Percentiles rank a stretch among this genome's conserved stretches.
Evolutionary conservation across 2,797 vertebrate species (phyloP).

Genomic region (Rhinichthys osculus): DNA sequence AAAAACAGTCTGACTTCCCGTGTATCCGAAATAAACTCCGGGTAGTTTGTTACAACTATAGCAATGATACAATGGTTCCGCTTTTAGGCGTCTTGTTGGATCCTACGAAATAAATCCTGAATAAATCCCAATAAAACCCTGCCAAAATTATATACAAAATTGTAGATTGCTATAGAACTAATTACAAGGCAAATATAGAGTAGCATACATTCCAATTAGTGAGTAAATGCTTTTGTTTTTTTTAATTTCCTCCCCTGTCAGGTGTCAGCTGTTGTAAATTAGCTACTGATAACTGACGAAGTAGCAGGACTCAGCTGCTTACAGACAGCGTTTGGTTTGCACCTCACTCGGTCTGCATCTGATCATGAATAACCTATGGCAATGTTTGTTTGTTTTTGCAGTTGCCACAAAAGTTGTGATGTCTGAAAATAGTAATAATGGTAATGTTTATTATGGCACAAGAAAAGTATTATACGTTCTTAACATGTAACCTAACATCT

Average conservation of each 20-base stretch:
- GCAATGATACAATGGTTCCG: conserved; percentile 5
- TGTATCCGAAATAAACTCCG: conserved; percentile 3
- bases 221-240: not conserved
- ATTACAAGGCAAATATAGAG: not conserved
- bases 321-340: not conserved
- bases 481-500: not conserved
- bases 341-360: not conserved
- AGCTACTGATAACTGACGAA: not conserved
- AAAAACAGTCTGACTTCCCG: conserved; percentile 8
- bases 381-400: conserved; percentile 45
- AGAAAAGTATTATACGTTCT: not conserved
- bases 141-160: not conserved
- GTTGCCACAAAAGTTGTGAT: conserved; percentile 43
- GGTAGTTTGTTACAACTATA: not conserved
- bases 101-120: not conserved
- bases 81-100: not conserved
- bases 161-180: not conserved
- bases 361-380: conserved; percentile 59
- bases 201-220: not conserved
- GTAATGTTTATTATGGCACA: not conserved
- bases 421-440: conserved; percentile 57
- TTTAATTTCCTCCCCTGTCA: not conserved
- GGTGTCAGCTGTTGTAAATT: conserved; percentile 18
- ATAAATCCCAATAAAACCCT: not conserved
- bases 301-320: not conserved